Evolutionary conservation across 2,113 vertebrate genomes (phyloP).

Genomic region (Sapajus apella): DNA sequence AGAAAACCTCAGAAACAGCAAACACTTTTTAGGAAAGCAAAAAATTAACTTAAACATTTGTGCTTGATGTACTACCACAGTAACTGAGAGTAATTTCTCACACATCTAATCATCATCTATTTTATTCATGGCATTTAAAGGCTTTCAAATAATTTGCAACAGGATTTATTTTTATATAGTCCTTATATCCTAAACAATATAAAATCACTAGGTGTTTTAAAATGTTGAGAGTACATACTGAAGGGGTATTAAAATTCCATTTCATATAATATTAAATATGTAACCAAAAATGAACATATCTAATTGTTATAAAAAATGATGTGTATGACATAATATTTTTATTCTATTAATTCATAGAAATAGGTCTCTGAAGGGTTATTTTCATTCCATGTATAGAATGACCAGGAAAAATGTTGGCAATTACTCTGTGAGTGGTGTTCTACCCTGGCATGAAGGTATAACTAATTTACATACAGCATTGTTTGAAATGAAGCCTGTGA

Average conservation of each 20-base stretch:
- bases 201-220: conserved; percentile 47
- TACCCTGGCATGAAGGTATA: conserved; percentile 42
- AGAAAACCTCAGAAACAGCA: conserved; percentile 57
- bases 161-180: conserved; percentile 48
- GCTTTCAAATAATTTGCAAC: conserved; percentile 34
- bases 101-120: conserved; percentile 23
- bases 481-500: conserved; percentile 74
- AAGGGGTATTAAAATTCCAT: background rate
- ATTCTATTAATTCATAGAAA: conserved; percentile 62
- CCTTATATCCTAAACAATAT: background rate
- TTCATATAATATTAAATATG: conserved; percentile 47
- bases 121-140: conserved; percentile 53
- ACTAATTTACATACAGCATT: conserved; percentile 72
- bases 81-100: conserved; percentile 37
- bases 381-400: conserved; percentile 54
- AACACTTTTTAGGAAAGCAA: conserved; percentile 48
- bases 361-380: conserved; percentile 53
- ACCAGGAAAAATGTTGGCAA: conserved; percentile 73
- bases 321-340: conserved; percentile 36
- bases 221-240: background rate
- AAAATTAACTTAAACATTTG: conserved; percentile 67
- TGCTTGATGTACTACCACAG: background rate
- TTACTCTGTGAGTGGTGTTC: conserved; percentile 73
- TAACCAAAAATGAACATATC: conserved; percentile 24
- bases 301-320: conserved; percentile 51